These are phyloP conservation scores for Notiomystis cincta DNA, from an alignment of 2,113 vertebrate genomes.

Conservation along the genomic window DNA sequence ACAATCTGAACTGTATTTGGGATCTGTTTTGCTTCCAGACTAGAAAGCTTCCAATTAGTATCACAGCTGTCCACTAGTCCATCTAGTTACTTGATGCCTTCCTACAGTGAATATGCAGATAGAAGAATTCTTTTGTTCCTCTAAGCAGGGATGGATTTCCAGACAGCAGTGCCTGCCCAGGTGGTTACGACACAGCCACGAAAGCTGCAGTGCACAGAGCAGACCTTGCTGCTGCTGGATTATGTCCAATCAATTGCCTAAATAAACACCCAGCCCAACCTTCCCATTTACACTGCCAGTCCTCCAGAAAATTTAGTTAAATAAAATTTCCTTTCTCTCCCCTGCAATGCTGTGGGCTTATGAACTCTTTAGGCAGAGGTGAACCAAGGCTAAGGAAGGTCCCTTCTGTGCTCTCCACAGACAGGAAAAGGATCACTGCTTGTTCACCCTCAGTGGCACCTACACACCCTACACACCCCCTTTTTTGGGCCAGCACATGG, in stretches of 20 bases:
- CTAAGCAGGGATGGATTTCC: background rate
- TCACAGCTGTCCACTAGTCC: slow-evolving; percentile 15
- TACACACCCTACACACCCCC: fast-evolving
- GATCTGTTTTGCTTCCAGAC: slow-evolving; percentile 56
- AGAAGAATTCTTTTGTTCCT: background rate
- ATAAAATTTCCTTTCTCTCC: background rate
- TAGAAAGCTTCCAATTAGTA: slow-evolving; percentile 43
- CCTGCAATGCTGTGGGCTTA: fast-evolving
- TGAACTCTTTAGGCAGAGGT: background rate
- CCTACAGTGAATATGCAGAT: background rate
- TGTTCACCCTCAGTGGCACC: background rate
- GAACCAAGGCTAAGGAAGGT: background rate
- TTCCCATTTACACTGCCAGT: background rate
- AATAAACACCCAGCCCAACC: background rate
- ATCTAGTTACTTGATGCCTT: background rate
- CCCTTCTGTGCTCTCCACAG: background rate
- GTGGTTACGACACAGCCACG: background rate
- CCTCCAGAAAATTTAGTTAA: background rate
- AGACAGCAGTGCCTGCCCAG: background rate
- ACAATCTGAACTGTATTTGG: slow-evolving; percentile 53
- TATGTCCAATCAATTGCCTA: background rate
- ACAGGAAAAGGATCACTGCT: background rate
- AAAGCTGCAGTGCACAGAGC: background rate
- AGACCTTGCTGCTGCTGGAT: background rate
- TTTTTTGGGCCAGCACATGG: fast-evolving